Base-by-base conservation (phyloP, 2,888 invertebrate genomes). In the Andrena haemorrhoa region DNA sequence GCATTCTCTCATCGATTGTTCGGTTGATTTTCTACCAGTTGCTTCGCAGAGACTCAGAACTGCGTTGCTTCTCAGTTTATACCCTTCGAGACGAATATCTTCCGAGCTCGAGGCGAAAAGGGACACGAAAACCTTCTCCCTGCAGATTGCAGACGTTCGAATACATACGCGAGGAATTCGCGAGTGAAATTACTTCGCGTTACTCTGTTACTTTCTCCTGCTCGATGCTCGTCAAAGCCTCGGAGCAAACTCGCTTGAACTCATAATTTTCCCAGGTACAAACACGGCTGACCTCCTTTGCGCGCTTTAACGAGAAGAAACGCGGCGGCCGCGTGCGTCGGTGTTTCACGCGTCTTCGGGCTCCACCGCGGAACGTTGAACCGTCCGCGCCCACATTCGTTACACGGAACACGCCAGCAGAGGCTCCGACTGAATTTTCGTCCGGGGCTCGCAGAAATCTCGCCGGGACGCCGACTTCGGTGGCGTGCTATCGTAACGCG, bases 341-440 rank as follows among this genome's bases (percentile, higher is more conserved):
- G 23, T 56, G 60, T 65, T 78, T 58, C 51, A 31, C 53, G 65
- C 51, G 58, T 49, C 56, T 71, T 63, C 47, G 60, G 68, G 29
- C 31, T 35, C 60, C 51, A 58, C 51, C 68, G 61, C 26, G 82
- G 74, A 82, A 82, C 69, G 76, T 71, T 60, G 72, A 79, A 71
- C 56, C 49, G 31, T 35, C 53, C 61, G 68, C 66, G 41, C 64
- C 63, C 71, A 76, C 64, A 74, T 70, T 83, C 75, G 84, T 84
- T 84, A 77, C 71, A 79, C 47, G 35, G 71, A 72, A 51, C 74
- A 33, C 71, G 41, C 31, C 69, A 75, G 0, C 35, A 20, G 70
- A 64, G 65, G 53, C 68, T 75, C 79, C 70, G 56, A 64, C 41
- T 60, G 74, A 82, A 75, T 86, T 86, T 82, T 63, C 80, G 84